Evolutionary conservation across 2,888 invertebrate genomes (phyloP), one percentile per base, ranked within the genome.

Genomic region (Mythimna lalbum): DNA sequence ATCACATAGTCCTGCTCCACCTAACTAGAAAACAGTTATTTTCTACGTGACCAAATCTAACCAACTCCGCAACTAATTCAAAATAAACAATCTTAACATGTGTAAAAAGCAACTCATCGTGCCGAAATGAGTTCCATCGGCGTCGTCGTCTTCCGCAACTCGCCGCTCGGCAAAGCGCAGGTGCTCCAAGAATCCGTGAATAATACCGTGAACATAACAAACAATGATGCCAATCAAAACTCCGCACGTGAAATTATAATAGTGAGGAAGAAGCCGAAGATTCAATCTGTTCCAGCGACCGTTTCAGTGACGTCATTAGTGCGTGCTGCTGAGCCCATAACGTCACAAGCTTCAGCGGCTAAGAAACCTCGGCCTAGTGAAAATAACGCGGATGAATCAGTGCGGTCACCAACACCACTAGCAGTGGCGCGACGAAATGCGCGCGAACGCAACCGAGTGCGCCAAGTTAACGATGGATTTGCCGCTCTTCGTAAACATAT

Each of bases 381-480:
- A 92, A 97, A 82, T 90, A 95, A 88, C 90, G 95, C 86, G 86
- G 96, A 88, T 85, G 96, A 91, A 81, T 91, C 87, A 68, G 92
- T 94, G 72, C 94, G 95, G 10, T 93, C 97, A 71, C 97, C 98
- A 4, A 97, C 97, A 63, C 98, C 98, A 0, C 97, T 98, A 31
- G 98, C 98, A 0, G 98, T 98, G 10, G 98, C 98, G 0, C 96
- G 99, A 57, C 96, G 99, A 88, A 99, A 99, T 95, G 99, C 99
- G 76, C 97, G 99, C 65, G 99, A 99, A 96, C 96, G 99, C 27
- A 99, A 99, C 93, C 97, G 99, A 74, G 99, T 99, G 14, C 98
- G 98, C 85, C 98, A 98, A 96, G 98, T 98, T 36, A 98, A 98
- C 93, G 98, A 98, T 88, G 99, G 98, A 23, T 99, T 98, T 91